These are phyloP conservation scores for Diadegma fenestrale DNA, from an alignment of 2,888 invertebrate genomes.

Conservation along the genomic window DNA sequence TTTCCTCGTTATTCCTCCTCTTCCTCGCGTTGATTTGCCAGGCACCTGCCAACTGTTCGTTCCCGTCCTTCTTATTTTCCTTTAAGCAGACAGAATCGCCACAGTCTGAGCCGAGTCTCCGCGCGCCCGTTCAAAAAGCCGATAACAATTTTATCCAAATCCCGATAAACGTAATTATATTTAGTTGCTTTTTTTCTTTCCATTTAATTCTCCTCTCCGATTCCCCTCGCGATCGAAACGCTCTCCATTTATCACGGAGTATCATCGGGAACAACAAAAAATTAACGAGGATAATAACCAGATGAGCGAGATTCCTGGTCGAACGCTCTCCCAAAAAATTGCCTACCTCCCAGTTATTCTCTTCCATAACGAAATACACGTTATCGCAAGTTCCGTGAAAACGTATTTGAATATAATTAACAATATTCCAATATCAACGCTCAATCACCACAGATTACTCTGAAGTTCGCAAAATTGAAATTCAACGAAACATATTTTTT, in stretches of 20 bases:
- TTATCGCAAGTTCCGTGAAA: neutral
- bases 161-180: conserved; percentile 62
- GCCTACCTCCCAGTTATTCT: neutral
- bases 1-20: conserved; percentile 56
- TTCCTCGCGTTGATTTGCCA: conserved; percentile 63
- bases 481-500: too few species aligned
- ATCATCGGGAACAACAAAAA: conserved; percentile 32
- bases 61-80: conserved; percentile 14
- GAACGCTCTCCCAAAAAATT: neutral
- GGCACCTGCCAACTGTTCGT: conserved; percentile 61
- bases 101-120: neutral
- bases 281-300: neutral
- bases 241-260: conserved; percentile 14
- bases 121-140: conserved; percentile 8
- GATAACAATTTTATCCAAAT: conserved; percentile 61
- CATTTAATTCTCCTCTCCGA: neutral
- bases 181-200: conserved; percentile 23
- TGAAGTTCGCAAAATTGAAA: too few species aligned
- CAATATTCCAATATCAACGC: neutral
- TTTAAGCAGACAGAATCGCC: conserved; percentile 2
- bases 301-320: neutral
- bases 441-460: too few species aligned
- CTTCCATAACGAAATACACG: neutral
- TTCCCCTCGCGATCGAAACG: conserved; percentile 3
- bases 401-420: neutral